phyloP scores from a whole-genome alignment of 2,797 vertebrate species.

The Tadarida brasiliensis region DNA sequence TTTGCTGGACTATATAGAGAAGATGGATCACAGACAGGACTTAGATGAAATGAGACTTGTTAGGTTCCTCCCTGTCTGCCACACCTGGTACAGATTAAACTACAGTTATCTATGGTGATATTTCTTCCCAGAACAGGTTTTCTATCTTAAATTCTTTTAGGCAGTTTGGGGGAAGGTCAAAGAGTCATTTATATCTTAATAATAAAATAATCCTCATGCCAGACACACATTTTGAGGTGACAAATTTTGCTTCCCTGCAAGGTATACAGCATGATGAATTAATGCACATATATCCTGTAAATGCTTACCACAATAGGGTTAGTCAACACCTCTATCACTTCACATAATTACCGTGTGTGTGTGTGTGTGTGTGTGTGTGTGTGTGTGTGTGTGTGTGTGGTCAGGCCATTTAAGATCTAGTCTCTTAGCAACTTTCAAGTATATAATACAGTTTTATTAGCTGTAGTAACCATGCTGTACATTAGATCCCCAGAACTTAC shows the following conservation, averaged over 20 bases:
- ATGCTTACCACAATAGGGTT: background rate
- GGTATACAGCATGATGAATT: background rate
- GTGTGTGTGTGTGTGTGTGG: background rate
- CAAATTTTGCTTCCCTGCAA: background rate
- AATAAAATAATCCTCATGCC: background rate
- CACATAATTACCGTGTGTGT: background rate
- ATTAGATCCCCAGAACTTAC: background rate
- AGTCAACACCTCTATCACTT: background rate
- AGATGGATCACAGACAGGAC: background rate
- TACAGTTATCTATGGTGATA: background rate
- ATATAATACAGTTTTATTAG: background rate
- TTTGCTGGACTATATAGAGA: background rate
- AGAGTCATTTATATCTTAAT: background rate
- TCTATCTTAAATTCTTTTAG: background rate
- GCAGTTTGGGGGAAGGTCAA: background rate
- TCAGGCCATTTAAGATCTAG: background rate
- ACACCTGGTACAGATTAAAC: background rate
- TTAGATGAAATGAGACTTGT: background rate
- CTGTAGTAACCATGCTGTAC: background rate
- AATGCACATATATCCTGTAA: background rate
- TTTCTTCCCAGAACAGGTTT: background rate
- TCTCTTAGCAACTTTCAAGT: background rate
- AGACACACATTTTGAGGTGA: background rate
- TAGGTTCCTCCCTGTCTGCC: background rate
- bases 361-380: background rate